Conservation (phyloP, 2,888 invertebrate species). For the Eristalis intricaria region DNA sequence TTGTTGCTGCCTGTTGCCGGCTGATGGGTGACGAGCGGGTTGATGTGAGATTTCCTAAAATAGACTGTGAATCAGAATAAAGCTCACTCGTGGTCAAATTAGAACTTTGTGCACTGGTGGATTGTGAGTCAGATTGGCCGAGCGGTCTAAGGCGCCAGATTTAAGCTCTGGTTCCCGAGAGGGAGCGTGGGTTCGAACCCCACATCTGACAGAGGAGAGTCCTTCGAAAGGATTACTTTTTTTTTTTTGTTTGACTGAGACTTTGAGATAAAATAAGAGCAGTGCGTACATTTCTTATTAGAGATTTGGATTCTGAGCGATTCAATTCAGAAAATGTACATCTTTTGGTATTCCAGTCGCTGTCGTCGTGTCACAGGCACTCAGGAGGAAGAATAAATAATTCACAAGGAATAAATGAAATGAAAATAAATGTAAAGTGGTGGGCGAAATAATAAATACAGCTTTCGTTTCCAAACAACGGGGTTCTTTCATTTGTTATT, state of each 20-base stretch:
- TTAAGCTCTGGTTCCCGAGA: conserved; percentile 91
- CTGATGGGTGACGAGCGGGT: neutral
- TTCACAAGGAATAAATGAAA: no score
- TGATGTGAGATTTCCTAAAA: neutral
- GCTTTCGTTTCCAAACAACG: no score
- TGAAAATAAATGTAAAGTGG: no score
- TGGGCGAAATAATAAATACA: no score
- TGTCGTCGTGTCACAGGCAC: no score
- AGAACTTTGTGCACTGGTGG: neutral
- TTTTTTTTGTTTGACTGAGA: neutral
- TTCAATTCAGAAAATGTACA: no score
- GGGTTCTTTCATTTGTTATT: no score
- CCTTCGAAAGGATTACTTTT: neutral
- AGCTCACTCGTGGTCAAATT: neutral
- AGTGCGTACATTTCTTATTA: no score
- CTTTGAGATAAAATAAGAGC: no score
- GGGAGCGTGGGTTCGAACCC: conserved; percentile 93
- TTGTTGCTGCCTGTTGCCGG: neutral
- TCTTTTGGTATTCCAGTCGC: no score
- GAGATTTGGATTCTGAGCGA: no score
- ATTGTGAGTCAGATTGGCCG: conserved; percentile 87
- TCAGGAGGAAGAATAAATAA: no score
- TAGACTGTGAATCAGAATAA: neutral
- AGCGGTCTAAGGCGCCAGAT: conserved; percentile 93
- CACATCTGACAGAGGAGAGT: conserved; percentile 84